These are phyloP conservation scores for Psococerastis gibbosa DNA, from an alignment of 2,888 invertebrate genomes.

Conservation along the genomic window DNA sequence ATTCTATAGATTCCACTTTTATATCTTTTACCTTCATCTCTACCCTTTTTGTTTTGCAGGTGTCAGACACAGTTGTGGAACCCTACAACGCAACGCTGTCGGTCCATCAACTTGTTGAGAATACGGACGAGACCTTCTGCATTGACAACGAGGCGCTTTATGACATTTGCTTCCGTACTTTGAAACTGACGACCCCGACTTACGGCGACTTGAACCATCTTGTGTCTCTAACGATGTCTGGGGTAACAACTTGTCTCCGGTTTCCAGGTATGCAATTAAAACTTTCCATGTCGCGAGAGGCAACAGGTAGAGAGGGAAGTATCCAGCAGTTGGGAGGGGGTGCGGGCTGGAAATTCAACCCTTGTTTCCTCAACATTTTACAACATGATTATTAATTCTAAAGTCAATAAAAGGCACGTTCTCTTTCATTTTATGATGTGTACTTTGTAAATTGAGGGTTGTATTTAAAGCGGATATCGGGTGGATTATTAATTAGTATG, in stretches of 20 bases:
- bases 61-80: conserved; percentile 42
- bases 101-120: conserved; percentile 39
- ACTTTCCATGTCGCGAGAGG: too few species aligned
- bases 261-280: too few species aligned
- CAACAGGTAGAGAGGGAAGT: too few species aligned
- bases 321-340: too few species aligned
- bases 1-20: conserved; percentile 77
- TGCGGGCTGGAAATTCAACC: too few species aligned
- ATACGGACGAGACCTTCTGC: conserved; percentile 42
- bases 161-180: conserved; percentile 43
- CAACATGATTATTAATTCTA: too few species aligned
- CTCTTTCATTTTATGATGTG: too few species aligned
- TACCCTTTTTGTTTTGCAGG: conserved; percentile 20
- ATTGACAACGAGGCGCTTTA: conserved; percentile 45
- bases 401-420: too few species aligned
- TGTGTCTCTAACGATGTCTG: conserved; percentile 32
- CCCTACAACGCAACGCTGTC: conserved; percentile 44
- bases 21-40: background rate
- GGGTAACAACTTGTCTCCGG: conserved; percentile 37
- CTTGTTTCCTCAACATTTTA: too few species aligned
- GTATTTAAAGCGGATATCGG: too few species aligned
- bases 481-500: too few species aligned
- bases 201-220: conserved; percentile 49
- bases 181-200: conserved; percentile 41
- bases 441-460: too few species aligned